Conservation (phyloP, 2,888 invertebrate genomes). For the Auanema sp. region DNA sequence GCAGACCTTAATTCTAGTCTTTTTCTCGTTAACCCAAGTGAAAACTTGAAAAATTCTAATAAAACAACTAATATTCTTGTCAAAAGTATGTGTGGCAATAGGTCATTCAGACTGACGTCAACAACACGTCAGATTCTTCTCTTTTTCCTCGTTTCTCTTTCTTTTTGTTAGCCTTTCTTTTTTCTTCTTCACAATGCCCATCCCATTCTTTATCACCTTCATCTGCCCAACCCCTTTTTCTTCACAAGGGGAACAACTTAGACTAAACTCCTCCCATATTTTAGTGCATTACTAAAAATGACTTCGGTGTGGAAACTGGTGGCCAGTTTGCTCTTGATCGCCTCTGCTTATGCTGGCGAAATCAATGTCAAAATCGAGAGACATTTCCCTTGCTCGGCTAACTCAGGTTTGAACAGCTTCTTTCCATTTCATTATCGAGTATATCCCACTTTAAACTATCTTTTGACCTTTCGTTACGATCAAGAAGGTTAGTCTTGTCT, state of each 20-base stretch:
- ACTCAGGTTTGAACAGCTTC: constrained; percentile 46
- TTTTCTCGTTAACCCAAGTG: no score
- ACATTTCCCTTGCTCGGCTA: constrained; percentile 62
- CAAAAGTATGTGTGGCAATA: no score
- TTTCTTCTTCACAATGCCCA: neutral
- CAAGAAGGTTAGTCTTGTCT: neutral
- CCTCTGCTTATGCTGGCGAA: constrained; percentile 36
- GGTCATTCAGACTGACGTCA: no score
- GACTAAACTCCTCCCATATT: no score
- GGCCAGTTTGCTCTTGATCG: constrained; percentile 22
- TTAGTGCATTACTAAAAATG: no score
- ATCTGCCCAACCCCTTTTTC: constrained; percentile 14
- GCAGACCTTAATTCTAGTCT: no score
- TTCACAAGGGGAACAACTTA: neutral
- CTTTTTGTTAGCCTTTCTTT: no score
- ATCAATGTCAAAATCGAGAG: constrained; percentile 60
- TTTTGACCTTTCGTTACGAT: neutral
- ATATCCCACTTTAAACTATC: neutral
- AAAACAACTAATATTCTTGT: no score
- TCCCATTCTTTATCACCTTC: constrained; percentile 14
- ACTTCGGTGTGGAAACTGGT: constrained; percentile 13
- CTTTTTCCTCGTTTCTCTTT: no score
- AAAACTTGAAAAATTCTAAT: no score
- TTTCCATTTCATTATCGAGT: neutral
- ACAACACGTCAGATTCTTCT: no score